phyloP scores from a whole-genome alignment of 2,888 invertebrate species.

The Phania funesta region DNA sequence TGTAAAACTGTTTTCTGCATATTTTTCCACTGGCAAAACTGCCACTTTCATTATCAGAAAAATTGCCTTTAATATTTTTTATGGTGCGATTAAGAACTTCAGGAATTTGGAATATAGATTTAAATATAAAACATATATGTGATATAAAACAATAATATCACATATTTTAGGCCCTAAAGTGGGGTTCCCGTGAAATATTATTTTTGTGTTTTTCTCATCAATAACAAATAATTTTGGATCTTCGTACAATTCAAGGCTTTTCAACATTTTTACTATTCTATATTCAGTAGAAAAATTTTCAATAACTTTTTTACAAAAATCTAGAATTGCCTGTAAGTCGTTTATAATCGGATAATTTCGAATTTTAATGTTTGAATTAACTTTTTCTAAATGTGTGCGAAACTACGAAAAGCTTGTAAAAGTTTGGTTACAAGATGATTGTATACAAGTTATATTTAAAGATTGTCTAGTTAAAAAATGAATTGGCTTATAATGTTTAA shows the following conservation, averaged over 20 bases:
- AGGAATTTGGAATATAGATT: not conserved
- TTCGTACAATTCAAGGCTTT: slow-evolving; percentile 24
- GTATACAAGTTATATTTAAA: too few relatives aligned
- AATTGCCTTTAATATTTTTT: not conserved
- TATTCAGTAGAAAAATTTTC: slow-evolving; percentile 27
- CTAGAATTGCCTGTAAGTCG: slow-evolving; percentile 27
- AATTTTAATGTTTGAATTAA: too few relatives aligned
- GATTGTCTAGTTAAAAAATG: too few relatives aligned
- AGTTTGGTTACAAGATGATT: too few relatives aligned
- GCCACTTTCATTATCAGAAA: not conserved
- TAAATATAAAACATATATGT: slow-evolving; percentile 4
- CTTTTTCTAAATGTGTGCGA: too few relatives aligned
- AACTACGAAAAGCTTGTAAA: too few relatives aligned
- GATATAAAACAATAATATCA: slow-evolving; percentile 26
- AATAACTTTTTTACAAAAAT: slow-evolving; percentile 32
- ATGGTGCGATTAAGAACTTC: not conserved
- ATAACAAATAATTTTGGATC: slow-evolving; percentile 34
- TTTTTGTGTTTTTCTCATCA: slow-evolving; percentile 19
- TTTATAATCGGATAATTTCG: slow-evolving; percentile 14
- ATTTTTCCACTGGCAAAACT: not conserved
- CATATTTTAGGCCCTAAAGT: slow-evolving; percentile 24
- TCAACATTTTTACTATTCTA: slow-evolving; percentile 36
- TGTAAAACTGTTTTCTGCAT: not conserved
- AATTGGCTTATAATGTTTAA: too few relatives aligned
- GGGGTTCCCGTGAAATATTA: slow-evolving; percentile 29